Conservation (phyloP, 2,113 vertebrate genomes). For the Nibea albiflora region DNA sequence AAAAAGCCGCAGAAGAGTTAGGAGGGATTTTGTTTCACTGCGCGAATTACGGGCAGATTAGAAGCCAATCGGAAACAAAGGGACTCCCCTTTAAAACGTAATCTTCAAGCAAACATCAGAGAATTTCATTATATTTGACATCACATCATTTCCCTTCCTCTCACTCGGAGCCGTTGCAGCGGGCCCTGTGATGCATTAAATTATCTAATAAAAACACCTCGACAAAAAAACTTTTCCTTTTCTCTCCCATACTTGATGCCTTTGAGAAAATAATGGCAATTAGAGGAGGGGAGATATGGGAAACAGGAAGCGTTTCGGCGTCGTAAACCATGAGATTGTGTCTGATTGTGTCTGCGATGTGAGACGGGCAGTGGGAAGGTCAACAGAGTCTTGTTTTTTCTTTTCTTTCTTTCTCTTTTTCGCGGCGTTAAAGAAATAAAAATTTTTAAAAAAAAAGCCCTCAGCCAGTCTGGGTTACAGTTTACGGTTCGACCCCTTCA, state of each 20-base stretch:
- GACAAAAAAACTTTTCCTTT: not conserved
- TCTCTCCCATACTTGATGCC: not conserved
- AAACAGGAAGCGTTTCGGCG: slow-evolving; percentile 18
- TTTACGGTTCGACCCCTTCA: slow-evolving; percentile 25
- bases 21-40: slow-evolving; percentile 37
- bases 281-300: slow-evolving; percentile 3
- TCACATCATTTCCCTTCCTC: slow-evolving; percentile 19
- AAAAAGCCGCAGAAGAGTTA: slow-evolving; percentile 28
- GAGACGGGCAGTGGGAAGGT: slow-evolving; percentile 15
- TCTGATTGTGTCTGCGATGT: slow-evolving; percentile 18
- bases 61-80: slow-evolving; percentile 38
- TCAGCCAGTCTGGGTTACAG: slow-evolving; percentile 42
- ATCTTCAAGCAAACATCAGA: slow-evolving; percentile 37
- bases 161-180: not conserved
- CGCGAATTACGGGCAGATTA: slow-evolving; percentile 30
- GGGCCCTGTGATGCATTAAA: not conserved
- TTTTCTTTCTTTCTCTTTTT: too few species aligned
- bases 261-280: not conserved
- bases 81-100: slow-evolving; percentile 25
- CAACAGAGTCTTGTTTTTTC: not conserved
- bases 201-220: slow-evolving; percentile 21
- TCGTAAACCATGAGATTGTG: not conserved
- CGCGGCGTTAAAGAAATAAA: too few species aligned
- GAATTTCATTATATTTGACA: slow-evolving; percentile 30
- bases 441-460: slow-evolving; percentile 20